These are phyloP conservation scores for Zygaena filipendulae DNA, from an alignment of 2,888 invertebrate species.

Conservation along the genomic window DNA sequence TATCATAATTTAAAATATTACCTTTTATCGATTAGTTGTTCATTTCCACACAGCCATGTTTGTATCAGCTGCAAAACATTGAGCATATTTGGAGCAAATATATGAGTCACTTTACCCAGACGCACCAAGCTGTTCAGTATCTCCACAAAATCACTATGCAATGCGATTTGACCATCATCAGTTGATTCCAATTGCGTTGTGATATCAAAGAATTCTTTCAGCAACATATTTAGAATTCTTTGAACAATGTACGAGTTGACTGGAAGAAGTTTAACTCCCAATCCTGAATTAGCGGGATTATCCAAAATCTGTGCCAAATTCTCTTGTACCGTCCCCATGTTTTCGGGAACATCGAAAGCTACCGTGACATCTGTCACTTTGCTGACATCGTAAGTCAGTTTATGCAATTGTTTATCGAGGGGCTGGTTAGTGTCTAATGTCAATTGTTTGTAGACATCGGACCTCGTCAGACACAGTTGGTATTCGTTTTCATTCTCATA, in stretches of 20 bases:
- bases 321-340: constrained; percentile 24
- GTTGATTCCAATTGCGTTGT: constrained; percentile 17
- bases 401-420: constrained; percentile 32
- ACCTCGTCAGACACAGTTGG: constrained; percentile 24
- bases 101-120: constrained; percentile 20
- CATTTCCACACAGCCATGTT: constrained; percentile 3
- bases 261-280: constrained; percentile 60
- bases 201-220: constrained; percentile 26
- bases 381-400: constrained; percentile 22
- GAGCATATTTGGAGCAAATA: constrained; percentile 13
- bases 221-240: constrained; percentile 35
- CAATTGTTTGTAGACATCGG: constrained; percentile 27
- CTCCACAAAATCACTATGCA: constrained; percentile 16
- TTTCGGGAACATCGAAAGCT: constrained; percentile 37
- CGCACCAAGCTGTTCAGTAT: constrained; percentile 23
- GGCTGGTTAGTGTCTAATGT: constrained; percentile 37
- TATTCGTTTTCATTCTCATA: constrained; percentile 34
- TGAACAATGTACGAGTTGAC: constrained; percentile 63
- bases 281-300: too few species aligned
- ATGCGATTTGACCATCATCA: constrained; percentile 6
- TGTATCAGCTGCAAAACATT: constrained; percentile 10
- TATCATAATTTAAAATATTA: neutral
- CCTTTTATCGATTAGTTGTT: constrained; percentile 1
- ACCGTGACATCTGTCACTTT: constrained; percentile 25
- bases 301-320: constrained; percentile 23